These are phyloP conservation scores for Hydrochoerus hydrochaeris DNA, from an alignment of 2,113 vertebrate species.

Conservation along the genomic window DNA sequence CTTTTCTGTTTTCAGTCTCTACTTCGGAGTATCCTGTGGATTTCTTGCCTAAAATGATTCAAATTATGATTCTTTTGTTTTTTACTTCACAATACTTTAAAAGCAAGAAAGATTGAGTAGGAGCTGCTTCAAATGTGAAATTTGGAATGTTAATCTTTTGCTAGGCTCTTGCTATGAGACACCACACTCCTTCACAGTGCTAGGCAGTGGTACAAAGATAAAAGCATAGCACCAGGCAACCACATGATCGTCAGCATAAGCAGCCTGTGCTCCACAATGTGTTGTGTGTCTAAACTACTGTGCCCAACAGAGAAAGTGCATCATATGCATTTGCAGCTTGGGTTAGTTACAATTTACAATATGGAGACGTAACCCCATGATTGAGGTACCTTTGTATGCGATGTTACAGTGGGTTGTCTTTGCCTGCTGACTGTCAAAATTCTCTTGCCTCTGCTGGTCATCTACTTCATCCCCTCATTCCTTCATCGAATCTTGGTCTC, in stretches of 20 bases:
- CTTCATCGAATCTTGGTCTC: not conserved
- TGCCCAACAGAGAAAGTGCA: no score
- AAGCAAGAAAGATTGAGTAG: not conserved
- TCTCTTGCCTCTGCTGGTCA: not conserved
- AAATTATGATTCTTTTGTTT: not conserved
- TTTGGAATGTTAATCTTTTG: not conserved
- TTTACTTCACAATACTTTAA: not conserved
- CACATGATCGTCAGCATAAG: no score
- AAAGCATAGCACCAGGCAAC: not conserved
- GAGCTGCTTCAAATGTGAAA: not conserved
- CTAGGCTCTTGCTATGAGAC: not conserved
- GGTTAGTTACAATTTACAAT: not conserved
- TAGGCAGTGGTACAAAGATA: not conserved
- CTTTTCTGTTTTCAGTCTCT: not conserved
- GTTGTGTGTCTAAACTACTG: not conserved
- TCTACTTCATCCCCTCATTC: not conserved
- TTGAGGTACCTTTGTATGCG: not conserved
- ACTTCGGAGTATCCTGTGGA: not conserved
- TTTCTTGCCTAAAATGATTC: no score
- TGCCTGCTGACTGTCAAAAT: not conserved
- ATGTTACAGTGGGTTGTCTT: not conserved
- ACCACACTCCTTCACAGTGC: not conserved
- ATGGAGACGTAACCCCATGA: not conserved
- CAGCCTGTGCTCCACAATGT: accelerated
- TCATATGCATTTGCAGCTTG: not conserved